Conservation (phyloP, 1,140 invertebrate genomes). For the Ganaspis sp. region DNA sequence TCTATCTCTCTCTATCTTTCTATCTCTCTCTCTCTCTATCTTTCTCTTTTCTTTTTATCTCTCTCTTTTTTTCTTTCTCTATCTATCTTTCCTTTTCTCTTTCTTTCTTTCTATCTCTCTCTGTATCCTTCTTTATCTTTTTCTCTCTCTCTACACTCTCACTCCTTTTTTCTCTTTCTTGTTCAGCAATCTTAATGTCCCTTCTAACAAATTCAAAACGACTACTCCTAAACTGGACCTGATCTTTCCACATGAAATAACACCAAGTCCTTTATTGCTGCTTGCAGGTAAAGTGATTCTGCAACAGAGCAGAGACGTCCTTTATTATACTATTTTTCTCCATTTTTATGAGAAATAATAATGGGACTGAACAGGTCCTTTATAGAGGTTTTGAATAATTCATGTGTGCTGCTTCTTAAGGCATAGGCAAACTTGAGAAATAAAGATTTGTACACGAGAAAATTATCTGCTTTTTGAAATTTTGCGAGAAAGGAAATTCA, state of each 20-base stretch:
- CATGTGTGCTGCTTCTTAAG: too few relatives aligned
- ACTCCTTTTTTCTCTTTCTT: neutral
- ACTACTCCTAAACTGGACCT: conserved; percentile 17
- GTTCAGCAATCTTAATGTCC: conserved; percentile 11
- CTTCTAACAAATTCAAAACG: conserved; percentile 26
- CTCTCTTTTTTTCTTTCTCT: neutral
- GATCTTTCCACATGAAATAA: conserved; percentile 26
- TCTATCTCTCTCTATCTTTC: too few relatives aligned
- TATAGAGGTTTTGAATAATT: too few relatives aligned
- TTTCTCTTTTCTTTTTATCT: neutral
- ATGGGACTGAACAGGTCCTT: too few relatives aligned
- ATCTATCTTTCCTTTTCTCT: neutral
- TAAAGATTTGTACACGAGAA: too few relatives aligned
- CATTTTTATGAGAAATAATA: too few relatives aligned
- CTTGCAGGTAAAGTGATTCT: conserved; percentile 6
- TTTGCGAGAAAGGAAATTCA: too few relatives aligned
- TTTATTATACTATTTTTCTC: neutral
- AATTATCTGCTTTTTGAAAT: too few relatives aligned
- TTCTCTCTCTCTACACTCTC: too few relatives aligned
- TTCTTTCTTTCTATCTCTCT: neutral
- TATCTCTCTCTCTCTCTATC: neutral
- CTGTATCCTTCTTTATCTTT: neutral
- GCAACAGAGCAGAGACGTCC: neutral
- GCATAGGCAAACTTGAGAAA: too few relatives aligned
- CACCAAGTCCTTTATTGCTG: conserved; percentile 14